Base-by-base conservation (phyloP, 2,888 invertebrate genomes). In the Lasioglossum calceatum region DNA sequence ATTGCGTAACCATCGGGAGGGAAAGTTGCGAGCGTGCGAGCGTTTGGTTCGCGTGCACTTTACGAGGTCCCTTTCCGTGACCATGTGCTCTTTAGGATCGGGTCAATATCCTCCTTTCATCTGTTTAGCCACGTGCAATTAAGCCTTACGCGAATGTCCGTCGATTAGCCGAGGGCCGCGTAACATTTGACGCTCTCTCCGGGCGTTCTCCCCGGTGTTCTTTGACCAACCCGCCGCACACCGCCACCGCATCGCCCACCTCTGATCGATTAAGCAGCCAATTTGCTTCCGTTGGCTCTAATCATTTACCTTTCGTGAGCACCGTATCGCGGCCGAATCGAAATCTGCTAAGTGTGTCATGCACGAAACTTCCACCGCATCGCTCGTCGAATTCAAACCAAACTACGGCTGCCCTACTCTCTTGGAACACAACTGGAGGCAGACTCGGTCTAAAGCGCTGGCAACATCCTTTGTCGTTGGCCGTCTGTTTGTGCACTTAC, bases 91-190 rank as follows among this genome's bases (percentile, higher is more conserved):
- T 91, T 91, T 89, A 88, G 87, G 85, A 82, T 83, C 89, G 83
- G 87, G 91, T 91, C 90, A 91, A 91, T 91, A 92, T 92, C 90
- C 88, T 87, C 84, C 89, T 91, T 88, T 92, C 91, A 87, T 91
- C 90, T 86, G 80, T 88, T 88, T 86, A 84, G 84, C 84, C 80
- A 72, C 82, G 84, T 86, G 87, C 85, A 89, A 89, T 92, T 89
- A 88, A 91, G 77, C 79, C 80, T 78, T 83, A 71, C 88, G 87
- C 87, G 88, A 89, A 91, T 88, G 87, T 83, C 88, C 88, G 88
- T 85, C 89, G 88, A 92, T 89, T 86, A 88, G 82, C 72, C 73
- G 81, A 75, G 82, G 77, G 14, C 54, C 54, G 78, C 80, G 84
- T 83, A 81, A 80, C 84, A 77, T 80, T 85, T 79, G 75, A 78